Base-by-base conservation (phyloP, 2,113 vertebrate genomes). In the Panurus biarmicus region DNA sequence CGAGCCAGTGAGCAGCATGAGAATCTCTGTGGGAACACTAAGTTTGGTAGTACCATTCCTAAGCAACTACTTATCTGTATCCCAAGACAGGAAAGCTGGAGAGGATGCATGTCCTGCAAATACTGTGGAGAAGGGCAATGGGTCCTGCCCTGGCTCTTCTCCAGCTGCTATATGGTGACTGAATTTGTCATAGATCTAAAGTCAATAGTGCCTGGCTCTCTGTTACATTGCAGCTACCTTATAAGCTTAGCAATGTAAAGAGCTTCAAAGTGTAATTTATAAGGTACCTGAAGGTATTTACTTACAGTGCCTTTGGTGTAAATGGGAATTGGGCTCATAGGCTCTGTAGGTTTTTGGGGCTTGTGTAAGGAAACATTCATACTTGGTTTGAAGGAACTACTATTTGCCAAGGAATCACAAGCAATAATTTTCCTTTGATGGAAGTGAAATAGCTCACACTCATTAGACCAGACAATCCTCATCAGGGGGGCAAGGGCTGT, bases 391-490 rank as follows among this genome's bases (percentile, higher is more conserved):
- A 73, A 82, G 17, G 33, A 91, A 17, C 60, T 58, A 25, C 33
- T 62, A 70, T 58, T 77, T 71, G 67, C 62, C 67, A 85, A 95
- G 51, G 74, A 83, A 89, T 77, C 67, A 48, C 22, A 87, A 80
- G 56, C 47, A 93, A 60, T 85, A 85, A 66, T 56, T 87, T 77
- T 93, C 54, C 47, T 70, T 83, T 60, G 51, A 53, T 35, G 86
- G 53, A 85, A 89, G 72, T 75, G 9, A 89, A 94, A 96, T 91
- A 95, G 36, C 75, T 93, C 69, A 67, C 57, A 73, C 56, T 91
- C 85, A 91, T 95, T 86, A 83, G 60, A 94, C 38, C 78, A 93
- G 87, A 87, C 89, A 93, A 64, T 71, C 56, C 67, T 90, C 9
- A 0, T 86, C 67, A 40, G 40, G 48, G 57, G 70, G 10, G 25